Evolutionary conservation across 2,113 vertebrate species (phyloP).

Genomic region (Nerophis ophidion): DNA sequence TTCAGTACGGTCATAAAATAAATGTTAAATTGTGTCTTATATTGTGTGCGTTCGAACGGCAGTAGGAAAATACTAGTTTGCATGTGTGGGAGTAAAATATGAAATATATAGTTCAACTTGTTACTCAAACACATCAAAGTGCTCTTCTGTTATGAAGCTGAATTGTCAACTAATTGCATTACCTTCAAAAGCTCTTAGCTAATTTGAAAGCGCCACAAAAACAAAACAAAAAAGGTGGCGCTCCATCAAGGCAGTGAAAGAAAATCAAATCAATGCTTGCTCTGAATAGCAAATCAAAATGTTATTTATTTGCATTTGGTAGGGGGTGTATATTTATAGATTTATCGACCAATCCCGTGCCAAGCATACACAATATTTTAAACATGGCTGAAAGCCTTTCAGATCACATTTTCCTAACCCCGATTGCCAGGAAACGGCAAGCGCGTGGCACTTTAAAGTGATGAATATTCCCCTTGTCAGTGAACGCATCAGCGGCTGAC

Average conservation of each 20-base stretch:
- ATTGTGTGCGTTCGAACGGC: no score
- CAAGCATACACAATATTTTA: neutral
- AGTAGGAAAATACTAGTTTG: no score
- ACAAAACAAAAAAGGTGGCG: slow-evolving; percentile 30
- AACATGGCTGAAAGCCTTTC: neutral
- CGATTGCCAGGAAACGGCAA: no score
- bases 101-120: no score
- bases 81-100: no score
- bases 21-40: no score
- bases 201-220: slow-evolving; percentile 34
- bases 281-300: slow-evolving; percentile 21
- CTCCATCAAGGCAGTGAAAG: slow-evolving; percentile 36
- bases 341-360: neutral
- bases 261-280: slow-evolving; percentile 43
- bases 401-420: no score
- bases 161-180: slow-evolving; percentile 41
- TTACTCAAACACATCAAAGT: neutral
- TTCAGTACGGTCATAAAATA: no score
- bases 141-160: slow-evolving; percentile 6
- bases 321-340: neutral
- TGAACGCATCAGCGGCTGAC: neutral
- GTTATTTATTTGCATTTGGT: neutral
- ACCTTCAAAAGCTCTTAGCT: slow-evolving; percentile 29
- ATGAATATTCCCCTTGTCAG: neutral
- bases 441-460: neutral